These are phyloP conservation scores for Huso huso DNA, from an alignment of 2,797 vertebrate species.

Conservation along the genomic window DNA sequence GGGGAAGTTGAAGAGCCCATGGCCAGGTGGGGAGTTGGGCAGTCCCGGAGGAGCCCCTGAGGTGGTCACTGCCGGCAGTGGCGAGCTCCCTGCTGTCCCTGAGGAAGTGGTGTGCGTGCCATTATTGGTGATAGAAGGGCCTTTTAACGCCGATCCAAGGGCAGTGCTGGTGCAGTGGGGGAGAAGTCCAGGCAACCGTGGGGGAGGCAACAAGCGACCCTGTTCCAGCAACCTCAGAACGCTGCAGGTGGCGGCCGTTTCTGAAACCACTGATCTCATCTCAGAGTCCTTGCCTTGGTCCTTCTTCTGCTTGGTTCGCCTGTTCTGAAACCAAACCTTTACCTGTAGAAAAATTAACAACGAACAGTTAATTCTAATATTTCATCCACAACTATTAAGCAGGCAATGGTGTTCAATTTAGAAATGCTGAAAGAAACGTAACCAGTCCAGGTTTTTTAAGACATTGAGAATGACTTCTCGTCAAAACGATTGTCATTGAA, in stretches of 20 bases:
- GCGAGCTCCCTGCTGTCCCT: constrained; percentile 21
- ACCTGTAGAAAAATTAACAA: constrained; percentile 54
- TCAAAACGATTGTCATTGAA: too few species aligned
- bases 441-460: too few species aligned
- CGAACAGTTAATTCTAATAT: too few species aligned
- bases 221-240: constrained; percentile 89
- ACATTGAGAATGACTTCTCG: too few species aligned
- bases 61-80: constrained; percentile 46
- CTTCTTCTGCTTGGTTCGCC: constrained; percentile 94
- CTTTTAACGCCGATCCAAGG: constrained; percentile 65
- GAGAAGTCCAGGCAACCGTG: constrained; percentile 76
- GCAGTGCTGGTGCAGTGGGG: constrained; percentile 72
- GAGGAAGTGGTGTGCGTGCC: constrained; percentile 42
- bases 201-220: constrained; percentile 83
- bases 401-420: too few species aligned
- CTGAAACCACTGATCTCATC: constrained; percentile 87
- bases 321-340: constrained; percentile 96
- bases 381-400: too few species aligned
- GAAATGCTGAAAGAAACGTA: too few species aligned
- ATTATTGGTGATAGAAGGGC: constrained; percentile 53
- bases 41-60: constrained; percentile 62
- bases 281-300: constrained; percentile 95
- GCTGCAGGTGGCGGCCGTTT: constrained; percentile 91
- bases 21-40: constrained; percentile 62
- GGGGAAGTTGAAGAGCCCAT: constrained; percentile 79